Evolutionary conservation across 2,888 invertebrate genomes (phyloP), one percentile per base, ranked within the genome.

Genomic region (Leptopterna dolabrata): DNA sequence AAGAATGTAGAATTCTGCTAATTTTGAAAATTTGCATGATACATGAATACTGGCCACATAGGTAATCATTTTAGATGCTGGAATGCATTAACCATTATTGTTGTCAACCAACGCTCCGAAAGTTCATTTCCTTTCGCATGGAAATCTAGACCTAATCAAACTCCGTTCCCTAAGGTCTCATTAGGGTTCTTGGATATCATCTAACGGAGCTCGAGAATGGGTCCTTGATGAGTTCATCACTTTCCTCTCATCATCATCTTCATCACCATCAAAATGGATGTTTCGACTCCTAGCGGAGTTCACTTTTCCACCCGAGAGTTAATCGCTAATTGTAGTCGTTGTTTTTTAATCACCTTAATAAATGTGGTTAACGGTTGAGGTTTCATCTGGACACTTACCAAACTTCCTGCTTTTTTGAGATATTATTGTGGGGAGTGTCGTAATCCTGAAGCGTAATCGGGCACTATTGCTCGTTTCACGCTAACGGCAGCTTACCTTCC

Each of bases 191-290:
- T 13, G 63, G 63, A 63, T 63, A 63, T 24, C 63, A 63, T 63
- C 63, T 63, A 63, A 63, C 63, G 63, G 63, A 63, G 63, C 27
- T 24, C 4, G 24, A 63, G 63, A 63, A 63, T 63, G 63, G 63
- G 63, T 24, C 24, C 63, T 24, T 63, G 63, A 63, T 63, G 63
- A 63, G 63, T 63, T 63, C 63, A 63, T 63, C 63, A 63, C 63
- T 63, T 63, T 63, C 63, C 63, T 51, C 51, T 63, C 63, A 63
- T 63, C 63, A 63, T 24, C 63, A 63, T 63, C 63, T 63, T 63
- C 63, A 63, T 63, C 63, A 63, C 63, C 63, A 63, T 63, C 63
- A 63, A 63, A 63, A 63, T 63, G 24, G 63, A 63, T 63, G 63
- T 63, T 63, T 63, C 24, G 24, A 19, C 63, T 63, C 24, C 63